These are phyloP conservation scores for Nephila pilipes DNA, from an alignment of 1,140 invertebrate genomes.

Conservation along the genomic window DNA sequence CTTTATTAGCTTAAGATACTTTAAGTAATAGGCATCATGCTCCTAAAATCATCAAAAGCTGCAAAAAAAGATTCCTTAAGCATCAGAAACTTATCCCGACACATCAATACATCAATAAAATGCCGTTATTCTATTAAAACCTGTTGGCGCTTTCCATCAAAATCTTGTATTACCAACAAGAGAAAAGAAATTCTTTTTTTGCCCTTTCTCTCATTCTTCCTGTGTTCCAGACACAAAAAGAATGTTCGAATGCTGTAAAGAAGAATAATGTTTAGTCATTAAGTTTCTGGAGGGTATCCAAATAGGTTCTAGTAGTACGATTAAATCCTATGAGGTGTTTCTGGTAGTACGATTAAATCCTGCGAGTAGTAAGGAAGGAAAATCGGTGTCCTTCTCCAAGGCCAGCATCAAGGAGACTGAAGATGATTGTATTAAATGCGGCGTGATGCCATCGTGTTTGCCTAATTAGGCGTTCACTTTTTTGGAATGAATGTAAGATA, in stretches of 20 bases:
- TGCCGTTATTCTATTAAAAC: not conserved
- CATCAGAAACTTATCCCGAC: not conserved
- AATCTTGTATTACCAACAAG: slow-evolving; percentile 30
- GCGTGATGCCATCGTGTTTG: slow-evolving; percentile 59
- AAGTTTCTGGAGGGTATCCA: slow-evolving; percentile 63
- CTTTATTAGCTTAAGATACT: no score
- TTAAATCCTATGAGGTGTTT: slow-evolving; percentile 41
- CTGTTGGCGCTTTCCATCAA: slow-evolving; percentile 27
- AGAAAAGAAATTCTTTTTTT: not conserved
- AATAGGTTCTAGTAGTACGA: slow-evolving; percentile 31
- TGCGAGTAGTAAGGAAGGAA: not conserved
- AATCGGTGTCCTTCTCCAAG: not conserved
- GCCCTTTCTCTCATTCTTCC: no score
- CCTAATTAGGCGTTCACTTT: slow-evolving; percentile 47
- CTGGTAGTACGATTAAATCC: slow-evolving; percentile 25
- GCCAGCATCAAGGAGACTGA: not conserved
- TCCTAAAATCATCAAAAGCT: no score
- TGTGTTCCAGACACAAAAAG: not conserved
- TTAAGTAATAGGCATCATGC: no score
- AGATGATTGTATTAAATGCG: slow-evolving; percentile 53
- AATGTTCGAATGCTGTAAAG: slow-evolving; percentile 55
- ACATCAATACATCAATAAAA: not conserved
- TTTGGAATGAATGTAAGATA: not conserved
- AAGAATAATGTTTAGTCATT: slow-evolving; percentile 65
- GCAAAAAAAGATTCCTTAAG: no score